These are phyloP conservation scores for Pedicia rivosa DNA, from an alignment of 2,888 invertebrate genomes.

Conservation along the genomic window DNA sequence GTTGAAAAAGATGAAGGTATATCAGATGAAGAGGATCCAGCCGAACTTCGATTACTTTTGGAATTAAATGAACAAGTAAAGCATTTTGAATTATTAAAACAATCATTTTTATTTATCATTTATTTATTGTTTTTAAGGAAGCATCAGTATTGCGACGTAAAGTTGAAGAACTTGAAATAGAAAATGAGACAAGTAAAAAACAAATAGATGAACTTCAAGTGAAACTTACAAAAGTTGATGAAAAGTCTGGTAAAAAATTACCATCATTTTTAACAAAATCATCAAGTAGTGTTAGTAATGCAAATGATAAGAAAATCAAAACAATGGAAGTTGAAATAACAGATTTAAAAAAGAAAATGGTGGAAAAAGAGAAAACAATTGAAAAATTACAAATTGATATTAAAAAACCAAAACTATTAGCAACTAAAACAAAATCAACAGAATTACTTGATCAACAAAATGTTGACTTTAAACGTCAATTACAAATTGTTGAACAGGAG, in stretches of 20 bases:
- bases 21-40: conserved; percentile 64
- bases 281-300: conserved; percentile 9
- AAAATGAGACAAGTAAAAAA: conserved; percentile 54
- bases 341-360: conserved; percentile 55
- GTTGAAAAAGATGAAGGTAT: conserved; percentile 58
- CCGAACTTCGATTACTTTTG: conserved; percentile 67
- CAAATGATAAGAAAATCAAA: conserved; percentile 29
- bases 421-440: conserved; percentile 39
- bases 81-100: conserved; percentile 23
- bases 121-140: conserved; percentile 43
- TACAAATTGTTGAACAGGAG: conserved; percentile 65
- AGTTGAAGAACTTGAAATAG: conserved; percentile 68
- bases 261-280: conserved; percentile 16
- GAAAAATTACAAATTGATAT: conserved; percentile 58
- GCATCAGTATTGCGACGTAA: conserved; percentile 66
- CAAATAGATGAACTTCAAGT: conserved; percentile 64
- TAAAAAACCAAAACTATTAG: conserved; percentile 2
- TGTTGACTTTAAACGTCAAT: conserved; percentile 53
- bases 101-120: conserved; percentile 2
- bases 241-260: conserved; percentile 9
- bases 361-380: conserved; percentile 69
- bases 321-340: conserved; percentile 55
- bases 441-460: conserved; percentile 38
- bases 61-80: conserved; percentile 83
- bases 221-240: conserved; percentile 38